Percentiles rank a stretch among this genome's conserved stretches.
phyloP scores from a whole-genome alignment of 1,140 invertebrate species.

The Teleogryllus occipitalis region DNA sequence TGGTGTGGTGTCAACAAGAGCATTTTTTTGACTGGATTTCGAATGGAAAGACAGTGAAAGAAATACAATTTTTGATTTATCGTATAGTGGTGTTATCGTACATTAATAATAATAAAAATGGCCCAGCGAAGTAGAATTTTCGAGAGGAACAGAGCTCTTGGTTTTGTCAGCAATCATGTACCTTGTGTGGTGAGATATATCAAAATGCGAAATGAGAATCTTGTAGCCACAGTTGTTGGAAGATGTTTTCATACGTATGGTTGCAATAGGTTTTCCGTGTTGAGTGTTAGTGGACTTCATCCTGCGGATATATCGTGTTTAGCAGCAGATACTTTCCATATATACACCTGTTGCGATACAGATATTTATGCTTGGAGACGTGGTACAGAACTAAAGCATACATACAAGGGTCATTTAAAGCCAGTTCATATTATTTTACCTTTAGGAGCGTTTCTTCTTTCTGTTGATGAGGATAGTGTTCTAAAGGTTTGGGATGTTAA shows the following conservation, averaged over 20 bases:
- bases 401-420: slow-evolving; percentile 65
- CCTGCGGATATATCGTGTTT: slow-evolving; percentile 74
- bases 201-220: slow-evolving; percentile 72
- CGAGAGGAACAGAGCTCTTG: slow-evolving; percentile 69
- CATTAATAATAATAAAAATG: background rate
- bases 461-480: slow-evolving; percentile 69
- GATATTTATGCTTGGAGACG: slow-evolving; percentile 79
- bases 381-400: slow-evolving; percentile 77
- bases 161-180: slow-evolving; percentile 88
- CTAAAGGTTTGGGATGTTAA: slow-evolving; percentile 83
- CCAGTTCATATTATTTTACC: slow-evolving; percentile 74
- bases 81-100: too few species aligned
- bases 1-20: too few species aligned
- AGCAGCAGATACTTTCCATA: slow-evolving; percentile 65
- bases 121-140: slow-evolving; percentile 63
- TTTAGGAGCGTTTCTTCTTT: slow-evolving; percentile 77
- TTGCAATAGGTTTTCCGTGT: slow-evolving; percentile 67
- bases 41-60: too few species aligned
- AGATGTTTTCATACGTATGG: slow-evolving; percentile 88
- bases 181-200: slow-evolving; percentile 80
- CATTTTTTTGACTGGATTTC: too few species aligned
- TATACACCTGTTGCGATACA: slow-evolving; percentile 71
- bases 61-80: too few species aligned
- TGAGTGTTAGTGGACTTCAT: slow-evolving; percentile 75
- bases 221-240: slow-evolving; percentile 83